These are phyloP conservation scores for Scotopteryx bipunctaria DNA, from an alignment of 2,888 invertebrate genomes.

Conservation along the genomic window DNA sequence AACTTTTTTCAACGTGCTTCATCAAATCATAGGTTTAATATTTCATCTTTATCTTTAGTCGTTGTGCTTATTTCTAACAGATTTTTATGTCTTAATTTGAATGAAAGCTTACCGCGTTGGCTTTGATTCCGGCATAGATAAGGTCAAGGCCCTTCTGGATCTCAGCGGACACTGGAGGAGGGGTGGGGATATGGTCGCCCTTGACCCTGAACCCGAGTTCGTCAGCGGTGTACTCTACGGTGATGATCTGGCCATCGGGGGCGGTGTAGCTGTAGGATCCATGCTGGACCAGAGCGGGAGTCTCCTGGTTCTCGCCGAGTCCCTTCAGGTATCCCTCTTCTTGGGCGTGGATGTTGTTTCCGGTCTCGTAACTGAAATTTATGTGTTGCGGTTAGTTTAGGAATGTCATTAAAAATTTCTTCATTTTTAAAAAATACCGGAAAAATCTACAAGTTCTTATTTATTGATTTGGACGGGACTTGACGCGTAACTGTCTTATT, in stretches of 20 bases:
- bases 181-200: conserved; percentile 92
- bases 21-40: too few species aligned
- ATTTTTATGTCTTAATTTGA: conserved; percentile 17
- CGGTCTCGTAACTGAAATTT: conserved; percentile 89
- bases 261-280: conserved; percentile 92
- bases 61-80: too few species aligned
- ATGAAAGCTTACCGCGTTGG: conserved; percentile 63
- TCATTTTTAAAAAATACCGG: background rate
- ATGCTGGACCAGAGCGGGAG: conserved; percentile 86
- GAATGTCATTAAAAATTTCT: too few species aligned
- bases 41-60: too few species aligned
- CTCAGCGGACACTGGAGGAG: conserved; percentile 92
- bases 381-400: background rate
- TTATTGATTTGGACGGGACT: too few species aligned
- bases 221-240: conserved; percentile 91
- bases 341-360: conserved; percentile 91
- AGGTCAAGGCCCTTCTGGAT: conserved; percentile 94
- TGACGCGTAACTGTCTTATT: too few species aligned
- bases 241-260: conserved; percentile 90
- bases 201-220: conserved; percentile 91
- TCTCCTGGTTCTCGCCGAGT: conserved; percentile 85
- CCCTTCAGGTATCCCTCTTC: conserved; percentile 90
- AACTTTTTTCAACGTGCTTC: too few species aligned
- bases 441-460: background rate
- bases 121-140: conserved; percentile 92